phyloP scores from a whole-genome alignment of 2,888 invertebrate species.

The Andrena trimmerana region DNA sequence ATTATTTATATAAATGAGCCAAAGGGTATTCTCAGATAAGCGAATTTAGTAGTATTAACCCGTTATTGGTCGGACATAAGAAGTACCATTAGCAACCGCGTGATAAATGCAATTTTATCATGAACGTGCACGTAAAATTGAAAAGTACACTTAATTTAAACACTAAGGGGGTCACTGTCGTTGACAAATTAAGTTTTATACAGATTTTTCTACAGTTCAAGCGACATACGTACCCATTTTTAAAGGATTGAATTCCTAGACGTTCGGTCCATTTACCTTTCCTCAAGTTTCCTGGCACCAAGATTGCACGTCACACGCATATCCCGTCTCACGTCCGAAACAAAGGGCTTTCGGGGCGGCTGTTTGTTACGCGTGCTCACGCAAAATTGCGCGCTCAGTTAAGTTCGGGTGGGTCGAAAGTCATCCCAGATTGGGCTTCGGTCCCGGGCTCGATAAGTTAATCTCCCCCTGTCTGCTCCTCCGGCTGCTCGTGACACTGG shows the following conservation, averaged over 20 bases:
- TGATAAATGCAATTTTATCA: not conserved
- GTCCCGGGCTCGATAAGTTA: conserved; percentile 77
- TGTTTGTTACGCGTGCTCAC: conserved; percentile 51
- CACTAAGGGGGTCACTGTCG: too few species aligned
- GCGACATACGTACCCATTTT: too few species aligned
- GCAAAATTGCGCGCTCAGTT: conserved; percentile 67
- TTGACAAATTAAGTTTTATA: too few species aligned
- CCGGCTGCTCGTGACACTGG: conserved; percentile 75
- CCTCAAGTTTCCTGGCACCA: conserved; percentile 6
- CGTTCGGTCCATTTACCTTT: not conserved
- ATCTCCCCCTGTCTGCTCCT: conserved; percentile 77
- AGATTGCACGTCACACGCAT: conserved; percentile 35
- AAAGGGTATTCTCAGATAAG: not conserved
- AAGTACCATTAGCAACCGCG: not conserved
- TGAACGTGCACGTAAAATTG: too few species aligned
- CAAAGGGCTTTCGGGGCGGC: conserved; percentile 50
- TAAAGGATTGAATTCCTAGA: not conserved
- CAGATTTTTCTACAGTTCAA: too few species aligned
- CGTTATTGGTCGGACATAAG: not conserved
- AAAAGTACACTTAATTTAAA: too few species aligned
- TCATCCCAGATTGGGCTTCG: conserved; percentile 74
- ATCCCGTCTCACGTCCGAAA: conserved; percentile 13
- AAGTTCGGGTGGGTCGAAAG: conserved; percentile 66
- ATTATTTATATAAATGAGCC: not conserved
- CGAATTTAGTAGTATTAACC: conserved; percentile 12